Conservation (phyloP, 2,113 vertebrate genomes). For the Brienomyrus brachyistius region DNA sequence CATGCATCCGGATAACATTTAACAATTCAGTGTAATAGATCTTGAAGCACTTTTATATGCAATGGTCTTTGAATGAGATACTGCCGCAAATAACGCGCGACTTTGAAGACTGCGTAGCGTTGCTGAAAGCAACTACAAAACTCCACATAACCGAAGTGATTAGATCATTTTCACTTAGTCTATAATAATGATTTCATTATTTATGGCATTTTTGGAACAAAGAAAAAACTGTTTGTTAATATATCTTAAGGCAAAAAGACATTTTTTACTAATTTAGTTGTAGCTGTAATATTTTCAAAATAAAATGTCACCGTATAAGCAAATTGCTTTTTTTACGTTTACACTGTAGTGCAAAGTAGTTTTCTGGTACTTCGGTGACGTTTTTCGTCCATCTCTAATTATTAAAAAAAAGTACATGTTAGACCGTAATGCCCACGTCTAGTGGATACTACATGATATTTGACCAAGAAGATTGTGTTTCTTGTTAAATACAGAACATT, state of each 20-base stretch:
- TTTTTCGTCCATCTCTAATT: not conserved
- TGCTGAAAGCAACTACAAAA: not conserved
- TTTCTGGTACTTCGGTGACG: not conserved
- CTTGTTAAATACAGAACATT: not conserved
- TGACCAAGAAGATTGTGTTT: not conserved
- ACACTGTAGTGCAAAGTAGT: not conserved
- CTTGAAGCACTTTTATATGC: not conserved
- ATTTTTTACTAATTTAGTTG: not conserved
- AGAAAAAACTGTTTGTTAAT: not conserved
- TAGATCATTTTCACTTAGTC: not conserved
- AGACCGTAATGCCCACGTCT: not conserved
- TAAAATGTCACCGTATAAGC: not conserved
- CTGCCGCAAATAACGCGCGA: not conserved
- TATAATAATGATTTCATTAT: not conserved
- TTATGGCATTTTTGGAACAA: not conserved
- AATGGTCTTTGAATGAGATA: not conserved
- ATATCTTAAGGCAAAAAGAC: not conserved
- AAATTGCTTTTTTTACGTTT: not conserved
- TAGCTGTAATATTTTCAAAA: not conserved
- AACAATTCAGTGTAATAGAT: not conserved
- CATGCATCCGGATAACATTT: not conserved
- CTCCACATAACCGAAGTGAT: not conserved
- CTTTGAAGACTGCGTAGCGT: not conserved
- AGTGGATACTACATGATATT: not conserved
- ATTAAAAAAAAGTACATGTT: not conserved